phyloP scores from a whole-genome alignment of 2,113 vertebrate species.

The Siniperca knerii region DNA sequence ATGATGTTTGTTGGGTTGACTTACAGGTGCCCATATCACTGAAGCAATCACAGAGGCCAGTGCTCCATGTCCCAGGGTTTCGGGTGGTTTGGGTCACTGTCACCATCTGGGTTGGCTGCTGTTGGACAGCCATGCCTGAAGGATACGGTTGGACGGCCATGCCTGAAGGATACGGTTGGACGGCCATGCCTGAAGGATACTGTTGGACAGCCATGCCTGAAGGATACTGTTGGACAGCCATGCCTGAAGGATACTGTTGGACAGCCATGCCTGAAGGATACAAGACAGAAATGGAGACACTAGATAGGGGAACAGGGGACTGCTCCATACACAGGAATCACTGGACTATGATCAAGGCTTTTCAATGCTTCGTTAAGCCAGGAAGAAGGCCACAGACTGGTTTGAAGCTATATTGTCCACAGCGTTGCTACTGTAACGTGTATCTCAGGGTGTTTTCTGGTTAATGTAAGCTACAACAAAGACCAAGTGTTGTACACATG shows the following conservation, averaged over 20 bases:
- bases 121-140: slow-evolving; percentile 61
- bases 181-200: too few relatives aligned
- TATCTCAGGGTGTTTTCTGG: background rate
- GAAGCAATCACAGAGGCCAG: slow-evolving; percentile 80
- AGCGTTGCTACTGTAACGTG: background rate
- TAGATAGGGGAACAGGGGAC: too few relatives aligned
- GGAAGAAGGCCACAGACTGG: background rate
- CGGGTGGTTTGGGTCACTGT: background rate
- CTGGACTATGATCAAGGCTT: background rate
- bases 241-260: slow-evolving; percentile 15
- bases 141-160: slow-evolving; percentile 64
- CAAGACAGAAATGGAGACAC: background rate
- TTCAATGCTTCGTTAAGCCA: background rate
- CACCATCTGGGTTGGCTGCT: slow-evolving; percentile 48
- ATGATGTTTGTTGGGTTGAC: background rate
- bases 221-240: too few relatives aligned
- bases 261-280: slow-evolving; percentile 64
- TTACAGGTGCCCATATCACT: slow-evolving; percentile 81
- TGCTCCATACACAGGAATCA: background rate
- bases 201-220: too few relatives aligned
- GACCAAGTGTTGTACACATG: background rate
- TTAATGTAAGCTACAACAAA: background rate
- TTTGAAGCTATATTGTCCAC: background rate
- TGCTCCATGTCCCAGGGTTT: slow-evolving; percentile 67
- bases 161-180: too few relatives aligned